These are phyloP conservation scores for Bubo scandiacus DNA, from an alignment of 2,113 vertebrate species.

Conservation along the genomic window DNA sequence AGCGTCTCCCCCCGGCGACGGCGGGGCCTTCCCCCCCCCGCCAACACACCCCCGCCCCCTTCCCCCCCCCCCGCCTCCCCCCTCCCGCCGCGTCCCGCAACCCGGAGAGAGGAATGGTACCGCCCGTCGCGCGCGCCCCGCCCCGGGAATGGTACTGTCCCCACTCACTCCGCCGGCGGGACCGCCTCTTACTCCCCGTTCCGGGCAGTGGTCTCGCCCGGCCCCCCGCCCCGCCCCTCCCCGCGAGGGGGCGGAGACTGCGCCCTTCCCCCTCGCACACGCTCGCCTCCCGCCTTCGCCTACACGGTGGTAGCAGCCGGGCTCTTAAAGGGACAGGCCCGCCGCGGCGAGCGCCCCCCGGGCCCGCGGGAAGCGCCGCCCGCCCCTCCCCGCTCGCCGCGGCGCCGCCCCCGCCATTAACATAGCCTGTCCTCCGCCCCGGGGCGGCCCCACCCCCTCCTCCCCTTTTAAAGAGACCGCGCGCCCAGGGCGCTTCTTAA, in stretches of 20 bases:
- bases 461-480: slow-evolving; percentile 35
- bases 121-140: too few species aligned
- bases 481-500: background rate
- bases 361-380: background rate
- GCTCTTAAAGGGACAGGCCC: slow-evolving; percentile 3
- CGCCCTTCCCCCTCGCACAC: background rate
- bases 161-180: background rate
- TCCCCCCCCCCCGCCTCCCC: background rate
- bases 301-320: background rate
- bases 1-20: slow-evolving; percentile 68
- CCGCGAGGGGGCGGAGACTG: background rate
- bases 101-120: too few species aligned
- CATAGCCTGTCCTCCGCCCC: slow-evolving; percentile 40
- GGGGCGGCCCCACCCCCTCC: slow-evolving; percentile 52
- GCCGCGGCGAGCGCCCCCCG: background rate
- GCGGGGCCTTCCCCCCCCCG: slow-evolving; percentile 74
- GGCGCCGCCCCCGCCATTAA: slow-evolving; percentile 35
- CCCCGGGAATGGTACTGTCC: background rate
- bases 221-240: background rate
- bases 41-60: too few species aligned
- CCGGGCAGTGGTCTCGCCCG: slow-evolving; percentile 49
- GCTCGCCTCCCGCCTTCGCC: background rate
- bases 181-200: slow-evolving; percentile 2
- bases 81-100: too few species aligned
- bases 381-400: background rate